Evolutionary conservation across 1,140 invertebrate genomes (phyloP).

Genomic region (Drosophila triauraria): DNA sequence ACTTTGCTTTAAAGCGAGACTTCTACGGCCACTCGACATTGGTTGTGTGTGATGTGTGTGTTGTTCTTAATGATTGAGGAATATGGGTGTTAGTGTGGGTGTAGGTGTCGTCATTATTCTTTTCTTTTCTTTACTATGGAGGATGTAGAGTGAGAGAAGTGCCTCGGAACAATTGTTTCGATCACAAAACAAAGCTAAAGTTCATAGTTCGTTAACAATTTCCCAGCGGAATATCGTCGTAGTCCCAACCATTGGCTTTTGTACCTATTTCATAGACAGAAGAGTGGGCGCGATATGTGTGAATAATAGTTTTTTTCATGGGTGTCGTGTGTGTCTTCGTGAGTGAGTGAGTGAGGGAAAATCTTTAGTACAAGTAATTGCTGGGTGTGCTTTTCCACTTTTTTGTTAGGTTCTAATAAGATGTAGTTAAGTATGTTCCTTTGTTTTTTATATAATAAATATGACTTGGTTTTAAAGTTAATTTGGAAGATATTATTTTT

Average conservation of each 20-base stretch:
- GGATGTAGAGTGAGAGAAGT: conserved; percentile 1
- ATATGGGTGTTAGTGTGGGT: conserved; percentile 21
- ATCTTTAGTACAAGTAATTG: conserved; percentile 59
- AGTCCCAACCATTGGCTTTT: conserved; percentile 20
- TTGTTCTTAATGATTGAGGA: conserved; percentile 23
- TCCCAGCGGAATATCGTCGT: conserved; percentile 14
- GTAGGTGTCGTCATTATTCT: neutral
- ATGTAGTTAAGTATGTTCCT: conserved; percentile 52
- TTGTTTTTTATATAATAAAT: conserved; percentile 52
- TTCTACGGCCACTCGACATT: conserved; percentile 67
- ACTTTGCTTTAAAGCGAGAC: conserved; percentile 75
- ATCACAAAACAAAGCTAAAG: conserved; percentile 27
- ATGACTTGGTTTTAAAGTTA: conserved; percentile 64
- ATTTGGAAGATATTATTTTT: conserved; percentile 78
- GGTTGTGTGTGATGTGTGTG: conserved; percentile 40
- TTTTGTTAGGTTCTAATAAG: conserved; percentile 63
- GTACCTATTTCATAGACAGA: conserved; percentile 34
- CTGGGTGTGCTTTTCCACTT: conserved; percentile 41
- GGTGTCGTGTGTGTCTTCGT: conserved; percentile 22
- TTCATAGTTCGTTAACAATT: conserved; percentile 16
- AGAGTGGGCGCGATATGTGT: conserved; percentile 70
- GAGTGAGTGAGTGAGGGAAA: conserved; percentile 30
- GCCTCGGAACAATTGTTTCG: conserved; percentile 20
- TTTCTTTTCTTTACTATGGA: neutral
- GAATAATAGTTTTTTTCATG: conserved; percentile 11